Evolutionary conservation across 2,888 invertebrate species (phyloP).

Genomic region (Tribolium freemani): DNA sequence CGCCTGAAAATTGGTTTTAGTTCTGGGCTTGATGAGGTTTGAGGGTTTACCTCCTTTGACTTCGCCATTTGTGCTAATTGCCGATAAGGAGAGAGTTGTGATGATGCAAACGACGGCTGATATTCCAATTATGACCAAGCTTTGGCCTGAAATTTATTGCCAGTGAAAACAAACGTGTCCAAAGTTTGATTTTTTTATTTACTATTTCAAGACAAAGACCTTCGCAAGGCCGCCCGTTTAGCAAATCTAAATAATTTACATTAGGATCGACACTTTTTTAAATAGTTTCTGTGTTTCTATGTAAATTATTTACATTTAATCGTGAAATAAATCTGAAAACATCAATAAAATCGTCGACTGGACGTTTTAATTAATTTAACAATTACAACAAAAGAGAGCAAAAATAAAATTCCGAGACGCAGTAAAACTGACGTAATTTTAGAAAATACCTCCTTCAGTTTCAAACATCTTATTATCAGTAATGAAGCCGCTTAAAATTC

Average conservation of each 20-base stretch:
- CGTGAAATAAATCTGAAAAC: slow-evolving; percentile 5
- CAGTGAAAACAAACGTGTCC: no score
- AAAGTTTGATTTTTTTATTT: background rate
- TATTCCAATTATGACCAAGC: slow-evolving; percentile 83
- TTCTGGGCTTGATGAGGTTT: background rate
- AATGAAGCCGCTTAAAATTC: slow-evolving; percentile 1
- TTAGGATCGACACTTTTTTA: slow-evolving; percentile 2
- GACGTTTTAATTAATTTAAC: background rate
- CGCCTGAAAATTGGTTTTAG: slow-evolving; percentile 72
- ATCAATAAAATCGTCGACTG: background rate
- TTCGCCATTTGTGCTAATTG: slow-evolving; percentile 96
- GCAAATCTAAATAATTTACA: slow-evolving; percentile 15
- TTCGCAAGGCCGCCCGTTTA: slow-evolving; percentile 19
- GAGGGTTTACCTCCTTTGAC: slow-evolving; percentile 90
- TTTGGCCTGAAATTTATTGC: slow-evolving; percentile 63
- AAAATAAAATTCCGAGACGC: background rate
- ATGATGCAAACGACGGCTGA: slow-evolving; percentile 89
- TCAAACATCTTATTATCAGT: background rate
- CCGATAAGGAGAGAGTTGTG: slow-evolving; percentile 88
- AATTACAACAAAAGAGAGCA: slow-evolving; percentile 6
- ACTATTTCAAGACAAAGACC: background rate
- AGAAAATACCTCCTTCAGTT: slow-evolving; percentile 27
- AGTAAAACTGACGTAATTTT: background rate
- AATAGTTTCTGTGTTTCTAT: slow-evolving; percentile 5
- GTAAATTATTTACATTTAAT: slow-evolving; percentile 37